phyloP scores from a whole-genome alignment of 2,888 invertebrate species.

The Sesia bembeciformis region DNA sequence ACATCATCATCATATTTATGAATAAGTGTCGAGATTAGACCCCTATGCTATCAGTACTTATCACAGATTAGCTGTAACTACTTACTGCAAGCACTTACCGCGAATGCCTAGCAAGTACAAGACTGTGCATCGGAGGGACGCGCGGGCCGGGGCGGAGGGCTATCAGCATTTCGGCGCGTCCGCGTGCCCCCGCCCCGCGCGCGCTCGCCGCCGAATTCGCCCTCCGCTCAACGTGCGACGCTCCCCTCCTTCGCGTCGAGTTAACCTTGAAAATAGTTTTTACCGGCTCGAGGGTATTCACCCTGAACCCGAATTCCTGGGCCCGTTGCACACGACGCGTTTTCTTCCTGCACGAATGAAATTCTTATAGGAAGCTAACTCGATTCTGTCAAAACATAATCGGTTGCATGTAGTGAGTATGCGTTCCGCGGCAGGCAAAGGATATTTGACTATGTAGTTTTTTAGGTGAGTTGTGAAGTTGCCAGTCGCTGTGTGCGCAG shows the following conservation, averaged over 20 bases:
- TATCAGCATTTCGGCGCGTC: conserved; percentile 71
- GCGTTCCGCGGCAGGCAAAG: conserved; percentile 53
- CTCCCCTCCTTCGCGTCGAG: conserved; percentile 57
- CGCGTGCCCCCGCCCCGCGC: conserved; percentile 21
- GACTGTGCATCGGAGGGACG: conserved; percentile 31
- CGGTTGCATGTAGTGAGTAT: conserved; percentile 33
- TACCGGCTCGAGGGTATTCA: conserved; percentile 72
- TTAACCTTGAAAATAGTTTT: conserved; percentile 75
- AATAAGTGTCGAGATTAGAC: too few relatives aligned
- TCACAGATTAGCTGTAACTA: too few relatives aligned
- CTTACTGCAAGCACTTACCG: too few relatives aligned
- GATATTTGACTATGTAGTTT: conserved; percentile 67
- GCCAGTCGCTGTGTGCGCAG: conserved; percentile 2
- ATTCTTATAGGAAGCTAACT: conserved; percentile 42
- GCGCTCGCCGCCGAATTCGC: conserved; percentile 50
- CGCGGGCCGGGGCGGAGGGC: conserved; percentile 34
- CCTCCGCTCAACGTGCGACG: conserved; percentile 52
- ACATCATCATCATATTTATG: too few relatives aligned
- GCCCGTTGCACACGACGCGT: conserved; percentile 52
- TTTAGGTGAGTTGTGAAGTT: conserved; percentile 47
- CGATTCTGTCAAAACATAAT: conserved; percentile 26
- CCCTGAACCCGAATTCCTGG: conserved; percentile 70
- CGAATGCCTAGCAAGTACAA: too few relatives aligned
- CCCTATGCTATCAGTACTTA: too few relatives aligned
- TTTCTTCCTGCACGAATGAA: conserved; percentile 27